Evolutionary conservation across 2,113 vertebrate species (phyloP), one percentile per base, ranked within the genome.

Genomic region (Sturnus vulgaris): DNA sequence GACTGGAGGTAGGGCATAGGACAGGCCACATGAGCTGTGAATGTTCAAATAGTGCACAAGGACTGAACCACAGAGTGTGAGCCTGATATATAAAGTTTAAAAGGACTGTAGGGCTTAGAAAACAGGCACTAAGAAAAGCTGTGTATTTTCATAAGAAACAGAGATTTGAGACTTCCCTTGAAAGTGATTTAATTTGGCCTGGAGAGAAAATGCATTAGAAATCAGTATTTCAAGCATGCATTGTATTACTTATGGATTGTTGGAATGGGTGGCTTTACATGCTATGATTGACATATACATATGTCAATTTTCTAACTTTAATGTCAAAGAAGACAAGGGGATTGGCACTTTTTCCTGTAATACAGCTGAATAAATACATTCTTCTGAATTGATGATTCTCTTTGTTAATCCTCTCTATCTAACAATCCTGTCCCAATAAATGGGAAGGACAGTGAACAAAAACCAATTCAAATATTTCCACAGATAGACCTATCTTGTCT

Each of bases 201-300:
- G 46, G 39, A 73, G 42, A 76, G 31, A 61, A 92, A 78, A 72
- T 17, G 4, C 57, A 59, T 59, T 31, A 50, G 16, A 31, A 79
- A 27, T 69, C 46, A 70, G 15, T 11, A 82, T 63, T 87, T 65
- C 37, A 79, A 71, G 22, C 23, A 56, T 27, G 28, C 40, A 64
- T 14, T 0, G 0, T 24, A 39, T 63, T 70, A n/a, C 16, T 63
- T 31, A 19, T 0, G 44, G 47, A n/a, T 17, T 52, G n/a, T 11
- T 77, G 19, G 11, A 27, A 40, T 0, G 4, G 2, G 3, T 2
- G 70, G 8, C 52, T 78, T 76, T 60, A 25, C 44, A 28, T 44
- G 28, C n/a, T 65, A 14, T 5, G 15, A 73, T 7, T 88, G 68
- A 50, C 42, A 73, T 25, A 25, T 15, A 30, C 10, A 13, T 20